Percentiles rank a stretch among this genome's conserved stretches.
Evolutionary conservation across 2,113 vertebrate species (phyloP).

Genomic region (Spermophilus dauricus): DNA sequence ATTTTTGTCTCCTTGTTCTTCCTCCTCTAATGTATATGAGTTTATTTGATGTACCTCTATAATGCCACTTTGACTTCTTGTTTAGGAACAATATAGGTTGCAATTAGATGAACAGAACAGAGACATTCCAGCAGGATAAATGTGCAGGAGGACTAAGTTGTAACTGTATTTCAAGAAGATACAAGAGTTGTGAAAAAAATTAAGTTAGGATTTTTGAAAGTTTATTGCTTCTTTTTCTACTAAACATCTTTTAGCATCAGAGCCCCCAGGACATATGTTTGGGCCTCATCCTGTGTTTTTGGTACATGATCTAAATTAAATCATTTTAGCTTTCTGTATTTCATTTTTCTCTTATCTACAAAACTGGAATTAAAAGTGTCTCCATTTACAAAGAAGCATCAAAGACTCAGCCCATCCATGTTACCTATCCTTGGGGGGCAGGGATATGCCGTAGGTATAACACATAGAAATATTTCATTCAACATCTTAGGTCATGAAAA

Average conservation of each 20-base stretch:
- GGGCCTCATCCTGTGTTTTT: conserved; percentile 67
- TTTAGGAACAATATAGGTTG: conserved; percentile 2
- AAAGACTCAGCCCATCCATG: conserved; percentile 26
- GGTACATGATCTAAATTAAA: conserved; percentile 70
- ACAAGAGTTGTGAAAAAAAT: conserved; percentile 26
- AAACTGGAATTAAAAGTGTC: conserved; percentile 72
- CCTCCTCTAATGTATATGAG: neutral
- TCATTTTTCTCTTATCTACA: conserved; percentile 71
- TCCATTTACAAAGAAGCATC: conserved; percentile 50
- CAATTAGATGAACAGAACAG: conserved; percentile 14
- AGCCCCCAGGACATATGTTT: conserved; percentile 14
- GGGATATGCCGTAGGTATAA: neutral
- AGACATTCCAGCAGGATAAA: conserved; percentile 22
- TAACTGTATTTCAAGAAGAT: conserved; percentile 65
- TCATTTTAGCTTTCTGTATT: conserved; percentile 59
- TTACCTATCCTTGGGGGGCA: neutral
- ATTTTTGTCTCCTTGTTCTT: neutral
- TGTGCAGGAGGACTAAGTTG: neutral
- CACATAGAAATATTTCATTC: neutral
- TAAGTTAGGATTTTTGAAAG: conserved; percentile 42
- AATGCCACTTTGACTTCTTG: conserved; percentile 23
- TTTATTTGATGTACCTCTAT: neutral
- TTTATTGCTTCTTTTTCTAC: conserved; percentile 47
- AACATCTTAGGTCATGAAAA: conserved; percentile 13
- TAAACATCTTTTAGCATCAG: neutral